These are phyloP conservation scores for Deilephila elpenor DNA, from an alignment of 2,888 invertebrate genomes.

Conservation along the genomic window DNA sequence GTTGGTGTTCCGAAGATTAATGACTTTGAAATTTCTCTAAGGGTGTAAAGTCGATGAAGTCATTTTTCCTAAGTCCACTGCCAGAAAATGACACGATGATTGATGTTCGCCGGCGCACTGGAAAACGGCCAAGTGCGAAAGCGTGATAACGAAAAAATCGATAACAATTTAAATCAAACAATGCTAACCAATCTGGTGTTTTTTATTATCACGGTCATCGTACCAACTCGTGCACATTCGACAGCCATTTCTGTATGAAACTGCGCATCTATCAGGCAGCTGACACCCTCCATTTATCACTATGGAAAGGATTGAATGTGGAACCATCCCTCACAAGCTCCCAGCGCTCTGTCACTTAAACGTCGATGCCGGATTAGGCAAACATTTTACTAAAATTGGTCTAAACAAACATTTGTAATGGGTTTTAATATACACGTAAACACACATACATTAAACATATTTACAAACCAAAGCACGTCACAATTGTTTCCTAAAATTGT, in stretches of 20 bases:
- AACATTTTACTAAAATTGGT: slow-evolving; percentile 35
- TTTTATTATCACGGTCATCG: slow-evolving; percentile 3
- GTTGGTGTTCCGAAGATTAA: slow-evolving; percentile 66
- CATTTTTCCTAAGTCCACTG: slow-evolving; percentile 76
- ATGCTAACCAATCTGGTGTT: neutral
- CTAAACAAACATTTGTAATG: neutral
- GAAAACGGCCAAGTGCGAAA: slow-evolving; percentile 55
- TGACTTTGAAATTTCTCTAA: slow-evolving; percentile 70
- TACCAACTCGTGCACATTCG: slow-evolving; percentile 16
- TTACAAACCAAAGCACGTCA: too few species aligned
- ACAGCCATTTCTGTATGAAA: slow-evolving; percentile 40
- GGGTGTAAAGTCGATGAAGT: slow-evolving; percentile 76
- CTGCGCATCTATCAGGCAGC: slow-evolving; percentile 63
- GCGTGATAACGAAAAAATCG: slow-evolving; percentile 43
- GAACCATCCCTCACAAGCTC: slow-evolving; percentile 57
- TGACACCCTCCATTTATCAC: slow-evolving; percentile 74
- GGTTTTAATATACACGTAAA: neutral
- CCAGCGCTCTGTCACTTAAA: slow-evolving; percentile 54
- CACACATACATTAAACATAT: neutral
- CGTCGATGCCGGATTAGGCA: slow-evolving; percentile 52
- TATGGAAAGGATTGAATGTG: slow-evolving; percentile 73
- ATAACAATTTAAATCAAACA: neutral
- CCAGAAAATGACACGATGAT: slow-evolving; percentile 77
- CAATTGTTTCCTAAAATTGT: too few species aligned
- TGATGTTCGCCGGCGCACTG: slow-evolving; percentile 60